Evolutionary conservation across 1,140 invertebrate species (phyloP), one percentile per base, ranked within the genome.

Genomic region (Drosophila pruinosa): DNA sequence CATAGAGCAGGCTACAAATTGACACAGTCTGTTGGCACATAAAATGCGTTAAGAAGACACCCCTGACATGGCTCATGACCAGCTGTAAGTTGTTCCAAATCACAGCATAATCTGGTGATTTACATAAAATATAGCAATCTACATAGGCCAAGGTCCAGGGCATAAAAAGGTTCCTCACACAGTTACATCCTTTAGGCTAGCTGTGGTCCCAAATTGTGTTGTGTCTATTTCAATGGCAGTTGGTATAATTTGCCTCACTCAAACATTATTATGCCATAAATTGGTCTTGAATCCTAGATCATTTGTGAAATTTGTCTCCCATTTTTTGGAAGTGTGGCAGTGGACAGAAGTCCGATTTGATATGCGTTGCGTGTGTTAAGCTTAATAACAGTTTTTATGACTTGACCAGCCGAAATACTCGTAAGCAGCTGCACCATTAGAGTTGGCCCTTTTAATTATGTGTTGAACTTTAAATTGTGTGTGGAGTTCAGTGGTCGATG

Each of bases 31-130:
- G 53, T 31, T 26, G 52, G 36, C 22, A 34, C 45, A 41, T 10
- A 28, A 19, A 48, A 36, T 70, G 50, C 58, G 34, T 61, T 61
- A 52, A 17, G 36, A 43, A 12, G 38, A 74, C 26, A 53, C 36
- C 59, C 31, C 34, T 65, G 57, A 75, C 69, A 75, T 65, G 70
- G 57, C 50, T 48, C 52, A 52, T 79, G 80, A 72, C 57, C 64
- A 65, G 74, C 77, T 74, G 63, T 89, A 82, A 82, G 72, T 77
- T 68, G 74, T 72, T 69, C 72, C 70, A 89, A 89, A 89, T 89
- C 86, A 86, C 79, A 88, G 69, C 36, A 79, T 89, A 89, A 89
- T 89, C 81, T 61, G 12, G 79, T 78, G 86, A 89, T 89, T 89
- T 89, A 86, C 86, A 89, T 89, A 89, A 89, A 76, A 86, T 79